A percentile compares a stretch with the other conserved stretches of the same genome.
phyloP scores from a whole-genome alignment of 2,888 invertebrate genomes.

The Apotomis capreana region DNA sequence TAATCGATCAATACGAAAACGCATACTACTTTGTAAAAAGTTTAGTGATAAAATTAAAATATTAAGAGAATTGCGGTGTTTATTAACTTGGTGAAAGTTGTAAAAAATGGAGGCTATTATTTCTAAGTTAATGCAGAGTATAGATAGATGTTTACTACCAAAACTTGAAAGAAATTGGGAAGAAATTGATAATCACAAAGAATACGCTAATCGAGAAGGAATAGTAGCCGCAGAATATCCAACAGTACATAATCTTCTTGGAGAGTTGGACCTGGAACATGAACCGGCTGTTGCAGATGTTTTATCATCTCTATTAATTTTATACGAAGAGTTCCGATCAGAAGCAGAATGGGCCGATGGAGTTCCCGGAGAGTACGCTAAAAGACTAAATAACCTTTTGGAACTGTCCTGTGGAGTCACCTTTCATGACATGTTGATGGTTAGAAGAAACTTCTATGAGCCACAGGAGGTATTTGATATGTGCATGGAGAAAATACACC shows the following conservation, averaged over 20 bases:
- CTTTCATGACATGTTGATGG: slow-evolving; percentile 55
- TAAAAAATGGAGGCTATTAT: slow-evolving; percentile 22
- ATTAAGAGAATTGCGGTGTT: background rate
- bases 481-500: slow-evolving; percentile 62
- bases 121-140: slow-evolving; percentile 46
- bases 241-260: slow-evolving; percentile 54
- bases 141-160: slow-evolving; percentile 59
- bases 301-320: slow-evolving; percentile 59
- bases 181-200: slow-evolving; percentile 59
- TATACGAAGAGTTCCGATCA: slow-evolving; percentile 61
- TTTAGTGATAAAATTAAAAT: background rate
- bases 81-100: background rate
- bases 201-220: slow-evolving; percentile 60
- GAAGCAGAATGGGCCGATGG: slow-evolving; percentile 62
- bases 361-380: slow-evolving; percentile 52
- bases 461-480: slow-evolving; percentile 66
- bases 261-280: slow-evolving; percentile 53
- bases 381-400: slow-evolving; percentile 59
- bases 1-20: background rate
- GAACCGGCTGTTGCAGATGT: slow-evolving; percentile 49
- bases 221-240: slow-evolving; percentile 55
- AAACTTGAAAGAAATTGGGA: slow-evolving; percentile 64
- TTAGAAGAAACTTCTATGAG: slow-evolving; percentile 51
- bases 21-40: background rate
- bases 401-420: slow-evolving; percentile 53